Evolutionary conservation across 2,888 invertebrate species (phyloP).

Genomic region (Yponomeuta evonymella): DNA sequence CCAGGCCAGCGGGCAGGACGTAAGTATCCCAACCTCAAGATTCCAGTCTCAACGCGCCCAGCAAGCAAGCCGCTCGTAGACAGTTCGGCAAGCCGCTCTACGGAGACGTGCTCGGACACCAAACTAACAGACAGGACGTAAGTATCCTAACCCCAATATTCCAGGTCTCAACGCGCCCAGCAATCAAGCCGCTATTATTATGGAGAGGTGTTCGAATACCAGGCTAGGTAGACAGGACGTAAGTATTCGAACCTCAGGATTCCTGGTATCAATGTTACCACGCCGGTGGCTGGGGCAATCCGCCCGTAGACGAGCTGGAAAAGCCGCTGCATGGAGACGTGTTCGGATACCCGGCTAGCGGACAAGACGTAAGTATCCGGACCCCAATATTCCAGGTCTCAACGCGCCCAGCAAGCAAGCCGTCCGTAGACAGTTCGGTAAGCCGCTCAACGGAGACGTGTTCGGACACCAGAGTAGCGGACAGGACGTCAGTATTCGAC

Average conservation of each 20-base stretch:
- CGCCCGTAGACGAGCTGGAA: slow-evolving; percentile 98
- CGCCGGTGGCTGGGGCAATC: slow-evolving; percentile 98
- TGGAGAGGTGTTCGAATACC: no score
- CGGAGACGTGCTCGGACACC: no score
- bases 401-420: no score
- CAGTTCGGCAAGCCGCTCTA: slow-evolving; percentile 84
- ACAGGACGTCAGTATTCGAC: slow-evolving; percentile 84
- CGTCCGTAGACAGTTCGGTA: no score
- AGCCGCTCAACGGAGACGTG: no score
- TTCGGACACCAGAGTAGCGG: no score
- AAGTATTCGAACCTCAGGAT: slow-evolving; percentile 97
- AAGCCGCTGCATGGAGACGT: slow-evolving; percentile 96
- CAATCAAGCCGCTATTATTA: no score
- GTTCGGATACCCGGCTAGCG: slow-evolving; percentile 89
- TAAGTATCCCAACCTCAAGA: slow-evolving; percentile 44
- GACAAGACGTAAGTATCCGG: slow-evolving; percentile 78
- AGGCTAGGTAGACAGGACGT: no score
- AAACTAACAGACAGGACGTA: no score
- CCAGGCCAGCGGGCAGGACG: slow-evolving; percentile 82
- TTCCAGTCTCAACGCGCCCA: no score
- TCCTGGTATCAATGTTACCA: slow-evolving; percentile 86
- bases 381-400: no score
- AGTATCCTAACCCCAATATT: slow-evolving; percentile 97
- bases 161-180: slow-evolving; percentile 91
- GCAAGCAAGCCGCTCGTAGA: slow-evolving; percentile 78